Base-by-base conservation (phyloP, 2,888 invertebrate genomes). In the Athalia cordata region DNA sequence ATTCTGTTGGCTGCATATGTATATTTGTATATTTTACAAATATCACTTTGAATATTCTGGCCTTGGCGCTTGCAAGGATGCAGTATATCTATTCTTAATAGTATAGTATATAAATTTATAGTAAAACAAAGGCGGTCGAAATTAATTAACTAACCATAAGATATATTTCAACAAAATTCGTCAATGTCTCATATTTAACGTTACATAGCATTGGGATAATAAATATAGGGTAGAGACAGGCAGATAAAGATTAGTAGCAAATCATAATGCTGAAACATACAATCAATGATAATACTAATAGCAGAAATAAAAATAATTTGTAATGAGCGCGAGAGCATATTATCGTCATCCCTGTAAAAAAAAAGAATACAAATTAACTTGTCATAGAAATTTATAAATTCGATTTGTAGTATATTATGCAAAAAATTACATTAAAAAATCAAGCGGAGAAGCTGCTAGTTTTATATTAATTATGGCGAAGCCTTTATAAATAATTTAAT, bases 171-270 rank as follows among this genome's bases (percentile, higher is more conserved):
- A 72, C 47, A 52, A 29, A 68, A 68, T 52, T 55, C 29, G 68
- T 68, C 68, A 43, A 70, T 70, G 72, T 72, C 72, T 72, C 59
- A 72, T 72, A 72, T 59, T 72, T 47, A 72, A 59, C 72, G 15
- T 13, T 72, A 72, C 72, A 72, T 72, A 47, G 11, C 9, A 65
- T 43, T 9, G 15, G 11, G 59, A 72, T 15, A 59, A 57, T 72
- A 59, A 72, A 72, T 68, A 72, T 11, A 72, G 43, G 45, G 29
- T 55, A 29, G 11, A 45, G 29, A 55, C n/a, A 67, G 15, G 43
- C 57, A 68, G 47, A 72, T 72, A 47, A 72, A 59, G 59, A 8
- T 72, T 59, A 72, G 13, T 57, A 57, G 1, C 8, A 13, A 72
- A 72, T 47, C 45, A 50, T 72, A 29, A 49, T 66, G 15, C 47